Base-by-base conservation (phyloP, 2,888 invertebrate genomes). In the Stenichneumon culpator region DNA sequence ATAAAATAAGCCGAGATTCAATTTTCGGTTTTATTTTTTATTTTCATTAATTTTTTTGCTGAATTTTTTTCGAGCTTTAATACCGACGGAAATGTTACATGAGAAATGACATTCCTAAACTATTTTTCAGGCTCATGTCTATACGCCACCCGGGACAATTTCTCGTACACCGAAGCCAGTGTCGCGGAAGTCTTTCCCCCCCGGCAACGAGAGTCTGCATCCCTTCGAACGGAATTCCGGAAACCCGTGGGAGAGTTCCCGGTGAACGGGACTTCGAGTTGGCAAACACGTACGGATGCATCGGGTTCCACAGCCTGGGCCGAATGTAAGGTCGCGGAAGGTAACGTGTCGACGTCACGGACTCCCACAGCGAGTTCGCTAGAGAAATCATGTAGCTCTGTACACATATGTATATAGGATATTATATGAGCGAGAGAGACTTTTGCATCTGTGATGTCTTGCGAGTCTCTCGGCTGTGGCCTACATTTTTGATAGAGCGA, bases 321-420 rank as follows among this genome's bases (percentile, higher is more conserved):
- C 25, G 22, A 22, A 22, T 57, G 25, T 84, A 83, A 87, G 80
- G 87, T 86, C 86, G 57, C 14, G 44, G 63, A 75, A 83, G 75
- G 84, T 83, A 70, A 60, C 74, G 32, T 60, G 60, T 60, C 36
- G 54, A 25, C 68, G 63, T 63, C 77, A 36, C 73, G 22, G 54
- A 25, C 52, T 50, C 54, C 22, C 68, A 74, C 36, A 36, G 67
- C 57, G 74, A 83, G 85, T 54, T 81, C 77, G 54, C 25, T 70
- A 32, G 28, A 73, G 50, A 60, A 60, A 57, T 44, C 63, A 32
- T 57, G 25, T 44, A 44, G 14, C 5, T 19, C 57, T 22, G 25
- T 57, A 57, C 22, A 57, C 2, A 3, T 25, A 25, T 11, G 11
- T 22, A 25, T 50, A 50, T 44, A 57, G 60, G 63, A 67, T 63